phyloP scores from a whole-genome alignment of 2,888 invertebrate genomes.

The Trichopoda pennipes region DNA sequence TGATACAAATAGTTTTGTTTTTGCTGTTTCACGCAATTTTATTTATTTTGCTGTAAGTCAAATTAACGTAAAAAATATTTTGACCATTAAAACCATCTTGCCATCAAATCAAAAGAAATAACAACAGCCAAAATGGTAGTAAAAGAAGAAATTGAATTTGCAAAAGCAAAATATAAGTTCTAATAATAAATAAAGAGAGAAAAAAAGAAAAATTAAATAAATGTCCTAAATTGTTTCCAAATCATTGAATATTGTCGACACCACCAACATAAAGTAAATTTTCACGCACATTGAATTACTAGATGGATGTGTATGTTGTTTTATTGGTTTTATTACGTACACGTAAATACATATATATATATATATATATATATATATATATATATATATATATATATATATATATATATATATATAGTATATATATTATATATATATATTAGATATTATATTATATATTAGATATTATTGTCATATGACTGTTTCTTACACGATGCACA shows the following conservation, averaged over 20 bases:
- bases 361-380: too few species aligned
- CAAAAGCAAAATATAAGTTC: conserved; percentile 37
- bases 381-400: too few species aligned
- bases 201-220: conserved; percentile 71
- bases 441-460: too few species aligned
- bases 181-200: conserved; percentile 45
- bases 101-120: conserved; percentile 13
- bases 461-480: too few species aligned
- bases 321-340: not conserved
- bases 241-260: conserved; percentile 72
- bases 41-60: conserved; percentile 8
- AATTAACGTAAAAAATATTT: conserved; percentile 26
- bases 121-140: not conserved
- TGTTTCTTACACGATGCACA: too few species aligned
- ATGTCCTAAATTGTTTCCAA: conserved; percentile 75
- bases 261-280: conserved; percentile 50
- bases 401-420: too few species aligned
- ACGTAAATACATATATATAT: not conserved
- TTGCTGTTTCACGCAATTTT: conserved; percentile 10
- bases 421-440: too few species aligned
- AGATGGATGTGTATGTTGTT: not conserved
- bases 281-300: not conserved
- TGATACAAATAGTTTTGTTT: conserved; percentile 22
- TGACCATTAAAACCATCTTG: conserved; percentile 1
- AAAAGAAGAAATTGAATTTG: not conserved